Base-by-base conservation (phyloP, 2,888 invertebrate genomes). In the Psococerastis gibbosa region DNA sequence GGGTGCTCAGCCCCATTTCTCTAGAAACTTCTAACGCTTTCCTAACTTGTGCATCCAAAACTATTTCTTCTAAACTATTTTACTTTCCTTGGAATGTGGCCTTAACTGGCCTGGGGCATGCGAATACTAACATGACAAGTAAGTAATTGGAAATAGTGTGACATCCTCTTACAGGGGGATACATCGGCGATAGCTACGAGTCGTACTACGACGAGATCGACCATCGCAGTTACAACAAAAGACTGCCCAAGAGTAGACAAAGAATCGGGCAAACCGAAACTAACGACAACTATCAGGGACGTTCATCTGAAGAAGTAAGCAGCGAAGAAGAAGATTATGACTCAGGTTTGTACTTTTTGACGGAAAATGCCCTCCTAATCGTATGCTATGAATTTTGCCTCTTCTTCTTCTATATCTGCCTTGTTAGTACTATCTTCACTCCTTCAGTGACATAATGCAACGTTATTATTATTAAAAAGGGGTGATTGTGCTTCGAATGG, bases 121-220 rank as follows among this genome's bases (percentile, higher is more conserved):
- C 6, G 11, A 27, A 27, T 27, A 27, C 27, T 27, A 27, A 27
- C 27, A 27, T 9, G 11, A n/a, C 6, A 27, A 27, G 8, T 9
- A 27, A 11, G 8, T 27, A 27, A 27, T 11, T 27, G 27, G 27
- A 9, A 27, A 11, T 9, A 27, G 27, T 27, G 27, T 27, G 27
- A 27, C 27, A 11, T 27, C 27, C 11, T 11, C 27, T 27, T 27
- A 9, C 27, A 27, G 27, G 27, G 11, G 27, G 27, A 6, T 27
- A 27, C 27, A 27, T 9, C 27, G 27, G 11, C 3, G 20, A 5
- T 20, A 33, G 17, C 33, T 38, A 38, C 20, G 38, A 38, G 17
- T 20, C 38, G 20, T 38, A 38, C 11, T 38, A 38, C 38, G 38
- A 38, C 38, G 38, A 38, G 17, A 38, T 38, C 38, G 38, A 38